Percentiles rank a stretch among this genome's conserved stretches.
phyloP scores from a whole-genome alignment of 2,888 invertebrate genomes.

The Teinopalpus imperialis region DNA sequence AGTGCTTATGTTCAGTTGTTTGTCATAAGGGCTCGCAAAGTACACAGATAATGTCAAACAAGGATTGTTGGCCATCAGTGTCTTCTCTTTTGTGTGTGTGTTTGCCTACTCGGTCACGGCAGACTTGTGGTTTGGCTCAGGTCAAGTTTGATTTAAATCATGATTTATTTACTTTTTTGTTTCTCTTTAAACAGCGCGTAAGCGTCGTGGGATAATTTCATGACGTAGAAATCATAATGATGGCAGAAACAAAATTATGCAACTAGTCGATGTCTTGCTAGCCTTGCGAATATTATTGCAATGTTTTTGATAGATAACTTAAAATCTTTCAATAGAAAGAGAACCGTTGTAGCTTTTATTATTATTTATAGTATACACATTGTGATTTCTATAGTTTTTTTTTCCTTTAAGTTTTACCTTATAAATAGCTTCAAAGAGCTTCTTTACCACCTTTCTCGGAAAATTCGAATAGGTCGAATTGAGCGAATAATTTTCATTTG shows the following conservation, averaged over 20 bases:
- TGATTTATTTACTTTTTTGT: slow-evolving; percentile 46
- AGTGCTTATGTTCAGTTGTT: slow-evolving; percentile 32
- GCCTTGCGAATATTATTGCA: too few species aligned
- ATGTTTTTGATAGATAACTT: too few species aligned
- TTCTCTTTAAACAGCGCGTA: slow-evolving; percentile 29
- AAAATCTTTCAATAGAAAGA: too few species aligned
- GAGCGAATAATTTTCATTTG: too few species aligned
- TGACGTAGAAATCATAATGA: slow-evolving; percentile 21
- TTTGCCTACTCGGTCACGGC: slow-evolving; percentile 69
- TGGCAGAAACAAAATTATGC: background rate
- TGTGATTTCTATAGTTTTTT: too few species aligned
- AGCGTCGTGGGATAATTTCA: slow-evolving; percentile 28
- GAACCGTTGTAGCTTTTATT: too few species aligned
- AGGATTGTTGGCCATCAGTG: slow-evolving; percentile 52
- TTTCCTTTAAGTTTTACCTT: too few species aligned
- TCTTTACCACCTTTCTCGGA: too few species aligned
- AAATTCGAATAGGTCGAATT: too few species aligned
- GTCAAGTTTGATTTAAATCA: slow-evolving; percentile 60
- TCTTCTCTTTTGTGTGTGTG: slow-evolving; percentile 55
- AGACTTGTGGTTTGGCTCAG: slow-evolving; percentile 69
- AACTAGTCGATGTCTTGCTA: too few species aligned
- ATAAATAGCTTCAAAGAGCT: too few species aligned
- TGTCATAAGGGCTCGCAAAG: slow-evolving; percentile 56
- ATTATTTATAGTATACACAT: too few species aligned
- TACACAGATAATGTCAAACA: slow-evolving; percentile 65